Evolutionary conservation across 1,140 invertebrate species (phyloP).

Genomic region (Pteromalus puparum): DNA sequence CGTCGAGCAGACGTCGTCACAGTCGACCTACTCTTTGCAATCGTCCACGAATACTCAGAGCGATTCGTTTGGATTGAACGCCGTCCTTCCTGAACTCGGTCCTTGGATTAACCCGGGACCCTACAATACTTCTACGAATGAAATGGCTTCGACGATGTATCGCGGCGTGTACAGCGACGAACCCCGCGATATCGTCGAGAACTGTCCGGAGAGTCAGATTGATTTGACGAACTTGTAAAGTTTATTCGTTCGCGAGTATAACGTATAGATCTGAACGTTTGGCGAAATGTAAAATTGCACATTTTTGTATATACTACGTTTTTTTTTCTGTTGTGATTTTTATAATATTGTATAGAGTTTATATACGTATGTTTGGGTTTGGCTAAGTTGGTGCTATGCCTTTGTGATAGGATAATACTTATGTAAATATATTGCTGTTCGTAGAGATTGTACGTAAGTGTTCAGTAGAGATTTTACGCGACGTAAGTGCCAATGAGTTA

Average conservation of each 20-base stretch:
- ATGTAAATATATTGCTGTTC: too few species aligned
- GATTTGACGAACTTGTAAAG: slow-evolving; percentile 13
- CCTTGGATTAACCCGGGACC: neutral
- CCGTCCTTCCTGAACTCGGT: neutral
- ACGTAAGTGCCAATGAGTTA: too few species aligned
- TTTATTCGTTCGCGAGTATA: neutral
- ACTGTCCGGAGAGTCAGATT: neutral
- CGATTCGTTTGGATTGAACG: neutral
- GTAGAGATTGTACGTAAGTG: too few species aligned
- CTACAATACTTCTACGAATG: neutral
- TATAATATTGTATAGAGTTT: neutral
- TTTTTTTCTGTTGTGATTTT: neutral
- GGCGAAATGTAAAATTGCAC: neutral
- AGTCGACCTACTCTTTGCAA: neutral
- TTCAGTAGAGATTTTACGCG: too few species aligned
- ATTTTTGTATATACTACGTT: neutral
- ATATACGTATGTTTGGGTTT: neutral
- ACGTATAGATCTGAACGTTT: neutral
- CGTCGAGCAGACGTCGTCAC: neutral
- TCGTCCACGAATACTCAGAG: neutral
- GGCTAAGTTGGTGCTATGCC: neutral
- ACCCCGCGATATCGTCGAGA: neutral
- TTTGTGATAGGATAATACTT: slow-evolving; percentile 14
- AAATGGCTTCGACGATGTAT: neutral
- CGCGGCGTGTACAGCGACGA: neutral